Evolutionary conservation across 2,113 vertebrate genomes (phyloP).

Genomic region (Halcyon malimbica): DNA sequence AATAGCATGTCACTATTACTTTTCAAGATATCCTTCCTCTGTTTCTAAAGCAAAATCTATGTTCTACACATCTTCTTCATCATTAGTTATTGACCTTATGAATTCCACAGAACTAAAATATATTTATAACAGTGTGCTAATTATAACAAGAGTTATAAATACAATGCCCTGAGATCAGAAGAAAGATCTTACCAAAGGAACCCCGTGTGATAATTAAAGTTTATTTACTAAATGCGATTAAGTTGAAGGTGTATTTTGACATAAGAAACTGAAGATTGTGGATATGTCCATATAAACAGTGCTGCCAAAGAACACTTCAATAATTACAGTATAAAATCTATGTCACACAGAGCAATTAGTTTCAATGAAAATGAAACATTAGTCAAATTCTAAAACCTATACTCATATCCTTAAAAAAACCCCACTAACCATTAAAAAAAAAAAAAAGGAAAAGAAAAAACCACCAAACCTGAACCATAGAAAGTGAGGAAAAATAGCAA

Average conservation of each 20-base stretch:
- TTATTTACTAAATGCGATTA: neutral
- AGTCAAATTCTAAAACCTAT: neutral
- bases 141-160: neutral
- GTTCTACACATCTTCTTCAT: neutral
- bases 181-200: neutral
- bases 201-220: neutral
- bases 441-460: neutral
- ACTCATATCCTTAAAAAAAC: neutral
- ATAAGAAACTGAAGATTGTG: neutral
- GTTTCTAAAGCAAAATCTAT: neutral
- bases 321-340: neutral
- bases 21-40: neutral
- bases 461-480: neutral
- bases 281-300: neutral
- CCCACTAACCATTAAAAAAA: neutral
- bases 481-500: neutral
- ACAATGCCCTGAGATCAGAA: neutral
- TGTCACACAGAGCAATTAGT: neutral
- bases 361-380: neutral
- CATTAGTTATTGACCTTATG: neutral
- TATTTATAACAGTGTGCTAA: neutral
- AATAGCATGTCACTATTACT: neutral
- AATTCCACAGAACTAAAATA: neutral
- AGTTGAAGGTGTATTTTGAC: neutral
- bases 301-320: neutral